Evolutionary conservation across 2,888 invertebrate genomes (phyloP).

Genomic region (Carabus problematicus): DNA sequence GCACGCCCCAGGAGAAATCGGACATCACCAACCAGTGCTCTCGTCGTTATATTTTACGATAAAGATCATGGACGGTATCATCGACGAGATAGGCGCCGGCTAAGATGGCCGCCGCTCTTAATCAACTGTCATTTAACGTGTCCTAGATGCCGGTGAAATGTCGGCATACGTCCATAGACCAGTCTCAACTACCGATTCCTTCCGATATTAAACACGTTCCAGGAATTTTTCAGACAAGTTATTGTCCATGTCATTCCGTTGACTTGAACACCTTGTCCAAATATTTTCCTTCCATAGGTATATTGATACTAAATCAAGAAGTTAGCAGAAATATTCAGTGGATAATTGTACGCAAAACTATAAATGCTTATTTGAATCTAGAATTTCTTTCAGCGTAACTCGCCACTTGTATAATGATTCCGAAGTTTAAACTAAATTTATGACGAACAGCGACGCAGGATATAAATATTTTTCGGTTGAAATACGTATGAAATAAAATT

Average conservation of each 20-base stretch:
- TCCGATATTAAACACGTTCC: slow-evolving; percentile 31
- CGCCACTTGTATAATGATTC: slow-evolving; percentile 48
- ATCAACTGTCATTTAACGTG: slow-evolving; percentile 30
- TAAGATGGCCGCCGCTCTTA: slow-evolving; percentile 28
- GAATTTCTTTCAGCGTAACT: not conserved
- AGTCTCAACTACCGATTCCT: slow-evolving; percentile 1
- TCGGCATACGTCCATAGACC: no score
- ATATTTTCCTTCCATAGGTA: no score
- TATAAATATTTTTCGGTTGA: no score
- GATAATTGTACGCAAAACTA: no score
- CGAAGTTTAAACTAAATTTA: slow-evolving; percentile 50
- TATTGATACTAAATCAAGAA: not conserved
- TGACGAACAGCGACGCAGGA: slow-evolving; percentile 33
- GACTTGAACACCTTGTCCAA: no score
- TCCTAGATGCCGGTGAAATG: not conserved
- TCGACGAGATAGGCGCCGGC: slow-evolving; percentile 35
- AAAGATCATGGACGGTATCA: slow-evolving; percentile 22
- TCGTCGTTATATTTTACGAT: slow-evolving; percentile 40
- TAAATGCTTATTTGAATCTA: not conserved
- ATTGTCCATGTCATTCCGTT: not conserved
- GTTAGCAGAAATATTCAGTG: not conserved
- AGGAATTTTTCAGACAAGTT: slow-evolving; percentile 19
- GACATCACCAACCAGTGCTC: slow-evolving; percentile 5
- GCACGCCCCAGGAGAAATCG: slow-evolving; percentile 14
- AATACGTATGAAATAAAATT: no score